phyloP scores from a whole-genome alignment of 2,113 vertebrate genomes.

The Climacteris rufus region DNA sequence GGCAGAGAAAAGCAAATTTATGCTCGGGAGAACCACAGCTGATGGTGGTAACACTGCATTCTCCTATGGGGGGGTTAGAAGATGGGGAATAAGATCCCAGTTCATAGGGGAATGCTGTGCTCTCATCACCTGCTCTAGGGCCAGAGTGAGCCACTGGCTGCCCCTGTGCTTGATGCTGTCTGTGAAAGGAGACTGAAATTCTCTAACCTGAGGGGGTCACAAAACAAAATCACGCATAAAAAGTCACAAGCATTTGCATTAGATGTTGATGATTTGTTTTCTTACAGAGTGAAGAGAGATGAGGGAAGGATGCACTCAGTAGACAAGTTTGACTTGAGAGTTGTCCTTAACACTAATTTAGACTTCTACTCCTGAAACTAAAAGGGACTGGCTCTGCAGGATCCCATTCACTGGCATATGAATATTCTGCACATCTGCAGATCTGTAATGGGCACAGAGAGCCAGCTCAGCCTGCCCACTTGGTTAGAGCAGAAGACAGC shows the following conservation, averaged over 20 bases:
- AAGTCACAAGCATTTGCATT: not conserved
- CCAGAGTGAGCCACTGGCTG: not conserved
- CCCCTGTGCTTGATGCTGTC: not conserved
- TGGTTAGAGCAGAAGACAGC: not conserved
- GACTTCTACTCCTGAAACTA: not conserved
- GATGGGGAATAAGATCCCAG: not conserved
- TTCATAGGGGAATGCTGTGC: not conserved
- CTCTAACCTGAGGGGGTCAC: not conserved
- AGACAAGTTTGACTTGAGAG: not conserved
- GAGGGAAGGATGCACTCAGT: not conserved
- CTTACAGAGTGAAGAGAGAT: not conserved
- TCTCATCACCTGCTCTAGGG: not conserved
- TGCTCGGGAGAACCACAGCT: not conserved
- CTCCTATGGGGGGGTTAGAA: fast-evolving
- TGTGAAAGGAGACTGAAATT: not conserved
- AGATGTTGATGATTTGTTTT: not conserved
- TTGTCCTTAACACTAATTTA: not conserved
- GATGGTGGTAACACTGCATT: not conserved
- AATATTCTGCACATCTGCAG: not conserved
- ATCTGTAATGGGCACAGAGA: not conserved
- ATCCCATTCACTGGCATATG: not conserved
- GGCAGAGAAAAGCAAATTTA: not conserved
- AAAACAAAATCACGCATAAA: not conserved
- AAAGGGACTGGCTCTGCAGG: not conserved
- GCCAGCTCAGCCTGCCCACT: not conserved